Evolutionary conservation across 2,888 invertebrate species (phyloP).

Genomic region (Dexiosoma caninum): DNA sequence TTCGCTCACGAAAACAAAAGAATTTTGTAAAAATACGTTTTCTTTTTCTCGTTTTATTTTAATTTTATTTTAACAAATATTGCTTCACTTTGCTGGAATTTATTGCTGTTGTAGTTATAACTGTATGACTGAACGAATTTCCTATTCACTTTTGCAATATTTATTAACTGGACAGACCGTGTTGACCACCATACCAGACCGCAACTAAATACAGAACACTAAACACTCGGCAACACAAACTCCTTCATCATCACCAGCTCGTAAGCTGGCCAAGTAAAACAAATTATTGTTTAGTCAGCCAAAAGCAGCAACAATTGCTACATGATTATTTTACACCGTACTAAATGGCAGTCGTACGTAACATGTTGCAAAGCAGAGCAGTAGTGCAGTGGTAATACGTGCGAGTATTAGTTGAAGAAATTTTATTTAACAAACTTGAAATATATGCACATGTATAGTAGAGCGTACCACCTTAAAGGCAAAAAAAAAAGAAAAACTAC

Average conservation of each 20-base stretch:
- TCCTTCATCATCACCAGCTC: background rate
- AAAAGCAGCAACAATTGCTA: background rate
- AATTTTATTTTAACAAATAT: conserved; percentile 20
- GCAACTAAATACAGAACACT: conserved; percentile 25
- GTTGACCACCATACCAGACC: conserved; percentile 41
- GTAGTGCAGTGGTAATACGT: background rate
- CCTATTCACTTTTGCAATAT: conserved; percentile 49
- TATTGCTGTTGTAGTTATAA: background rate
- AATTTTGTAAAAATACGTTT: background rate
- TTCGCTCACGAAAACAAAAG: background rate
- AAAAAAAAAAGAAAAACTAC: too few species aligned
- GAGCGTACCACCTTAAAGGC: too few species aligned
- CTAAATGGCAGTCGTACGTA: background rate
- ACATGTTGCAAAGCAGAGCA: background rate
- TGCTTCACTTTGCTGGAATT: conserved; percentile 40
- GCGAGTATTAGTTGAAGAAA: background rate
- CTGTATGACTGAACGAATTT: conserved; percentile 20
- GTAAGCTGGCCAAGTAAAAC: conserved; percentile 8
- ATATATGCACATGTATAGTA: too few species aligned
- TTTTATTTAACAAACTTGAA: background rate
- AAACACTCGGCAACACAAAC: conserved; percentile 10
- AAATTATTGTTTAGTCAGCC: conserved; percentile 1
- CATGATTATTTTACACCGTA: background rate
- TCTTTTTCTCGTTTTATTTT: conserved; percentile 11
- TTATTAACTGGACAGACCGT: conserved; percentile 48